phyloP scores from a whole-genome alignment of 2,113 vertebrate species.

The Notarius quadriscutis region DNA sequence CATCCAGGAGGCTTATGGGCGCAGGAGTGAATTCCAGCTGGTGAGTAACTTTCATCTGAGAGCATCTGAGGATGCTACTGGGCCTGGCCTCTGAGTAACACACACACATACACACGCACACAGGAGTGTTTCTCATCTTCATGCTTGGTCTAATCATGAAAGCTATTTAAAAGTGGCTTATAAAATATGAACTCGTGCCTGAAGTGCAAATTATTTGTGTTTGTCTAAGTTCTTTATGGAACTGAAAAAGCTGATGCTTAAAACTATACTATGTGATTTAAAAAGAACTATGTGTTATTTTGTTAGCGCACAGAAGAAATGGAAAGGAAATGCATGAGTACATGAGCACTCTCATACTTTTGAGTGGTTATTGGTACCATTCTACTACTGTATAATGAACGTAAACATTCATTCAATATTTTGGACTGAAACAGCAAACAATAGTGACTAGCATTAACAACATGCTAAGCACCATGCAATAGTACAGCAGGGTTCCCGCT shows the following conservation, averaged over 20 bases:
- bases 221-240: not conserved
- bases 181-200: not conserved
- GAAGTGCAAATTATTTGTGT: not conserved
- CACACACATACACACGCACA: not conserved
- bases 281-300: not conserved
- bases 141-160: slow-evolving; percentile 1
- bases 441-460: not conserved
- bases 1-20: slow-evolving; percentile 86
- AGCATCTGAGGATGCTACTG: not conserved
- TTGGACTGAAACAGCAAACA: not conserved
- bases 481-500: too few relatives aligned
- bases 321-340: not conserved
- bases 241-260: not conserved
- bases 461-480: too few relatives aligned
- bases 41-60: slow-evolving; percentile 74
- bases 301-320: not conserved
- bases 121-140: not conserved
- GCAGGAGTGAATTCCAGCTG: slow-evolving; percentile 93
- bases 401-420: not conserved
- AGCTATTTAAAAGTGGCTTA: not conserved
- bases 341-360: not conserved
- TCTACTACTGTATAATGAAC: not conserved
- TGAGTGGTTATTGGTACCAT: not conserved
- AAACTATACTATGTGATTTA: not conserved
- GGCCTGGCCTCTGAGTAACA: not conserved